Evolutionary conservation across 2,888 invertebrate genomes (phyloP), one percentile per base, ranked within the genome.

Genomic region (Ennomos quercinarius): DNA sequence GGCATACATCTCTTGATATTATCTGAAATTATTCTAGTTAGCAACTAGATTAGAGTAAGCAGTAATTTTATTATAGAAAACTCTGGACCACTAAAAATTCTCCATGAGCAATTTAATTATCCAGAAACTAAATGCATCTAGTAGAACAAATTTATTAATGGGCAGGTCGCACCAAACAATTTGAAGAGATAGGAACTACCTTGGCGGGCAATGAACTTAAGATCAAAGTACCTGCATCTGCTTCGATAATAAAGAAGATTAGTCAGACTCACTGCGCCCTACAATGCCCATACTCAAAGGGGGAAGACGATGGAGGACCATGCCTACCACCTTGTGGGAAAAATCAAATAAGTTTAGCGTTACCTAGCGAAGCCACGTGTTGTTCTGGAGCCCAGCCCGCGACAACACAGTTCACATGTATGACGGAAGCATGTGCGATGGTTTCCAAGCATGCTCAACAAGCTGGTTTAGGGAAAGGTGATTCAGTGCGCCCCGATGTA

Each of bases 101-200:
- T n/a, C 13, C 27, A 37, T 64, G 64, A 51, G 37, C 52, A 37
- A 48, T 50, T 44, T 63, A 51, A 51, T 61, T 38, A 43, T 56
- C 49, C 60, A 55, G 56, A 58, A 68, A 63, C 66, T 64, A 68
- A 74, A 71, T 76, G 72, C 76, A 77, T 78, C 73, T 76, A 77
- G 80, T 70, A 83, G 83, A 81, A 77, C 75, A 68, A 74, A 59
- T 87, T 88, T 89, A 74, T 89, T 90, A 71, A 81, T 89, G 84
- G 84, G 79, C 91, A 92, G 91, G 91, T 90, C 88, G 81, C 80
- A 86, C 74, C 80, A 88, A 87, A 72, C 82, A 83, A 76, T 92
- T 83, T 67, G 91, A 92, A 83, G 91, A 92, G 76, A 87, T 92
- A 83, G 91, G 90, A 73, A 82, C 87, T 43, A 86, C 71, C 72